Evolutionary conservation across 2,797 vertebrate genomes (phyloP).

Genomic region (Zenarchopterus dispar): DNA sequence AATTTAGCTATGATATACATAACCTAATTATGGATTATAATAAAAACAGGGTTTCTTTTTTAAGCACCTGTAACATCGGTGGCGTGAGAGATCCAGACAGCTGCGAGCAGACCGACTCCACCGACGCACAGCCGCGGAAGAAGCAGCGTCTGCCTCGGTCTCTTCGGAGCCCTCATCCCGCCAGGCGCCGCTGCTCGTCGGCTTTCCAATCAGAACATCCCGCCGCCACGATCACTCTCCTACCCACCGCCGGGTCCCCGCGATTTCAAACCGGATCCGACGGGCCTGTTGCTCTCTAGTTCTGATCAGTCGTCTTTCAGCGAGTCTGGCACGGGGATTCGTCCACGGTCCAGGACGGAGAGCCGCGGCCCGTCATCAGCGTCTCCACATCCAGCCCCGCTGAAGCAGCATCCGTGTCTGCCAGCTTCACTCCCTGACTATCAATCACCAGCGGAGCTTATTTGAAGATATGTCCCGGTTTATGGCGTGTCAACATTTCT

Average conservation of each 20-base stretch:
- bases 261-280: constrained; percentile 7
- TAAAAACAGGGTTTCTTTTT: no score
- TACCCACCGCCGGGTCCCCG: constrained; percentile 17
- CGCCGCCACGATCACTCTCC: background rate
- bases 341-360: constrained; percentile 17
- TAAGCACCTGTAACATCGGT: constrained; percentile 74
- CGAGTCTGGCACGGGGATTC: constrained; percentile 19
- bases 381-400: constrained; percentile 26
- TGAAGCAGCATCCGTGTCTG: constrained; percentile 31
- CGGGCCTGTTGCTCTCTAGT: constrained; percentile 9
- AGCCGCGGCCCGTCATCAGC: constrained; percentile 51
- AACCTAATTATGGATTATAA: no score
- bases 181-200: constrained; percentile 43
- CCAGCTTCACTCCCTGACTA: constrained; percentile 8
- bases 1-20: no score
- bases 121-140: constrained; percentile 76
- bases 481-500: constrained; percentile 11
- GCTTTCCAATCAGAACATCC: constrained; percentile 74
- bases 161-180: constrained; percentile 78
- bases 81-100: constrained; percentile 67
- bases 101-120: constrained; percentile 71
- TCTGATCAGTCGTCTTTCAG: constrained; percentile 14
- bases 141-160: constrained; percentile 74
- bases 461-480: background rate
- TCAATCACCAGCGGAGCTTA: background rate